Percentiles rank a stretch among this genome's conserved stretches.
Evolutionary conservation across 2,797 vertebrate genomes (phyloP).

Genomic region (Discoglossus pictus): DNA sequence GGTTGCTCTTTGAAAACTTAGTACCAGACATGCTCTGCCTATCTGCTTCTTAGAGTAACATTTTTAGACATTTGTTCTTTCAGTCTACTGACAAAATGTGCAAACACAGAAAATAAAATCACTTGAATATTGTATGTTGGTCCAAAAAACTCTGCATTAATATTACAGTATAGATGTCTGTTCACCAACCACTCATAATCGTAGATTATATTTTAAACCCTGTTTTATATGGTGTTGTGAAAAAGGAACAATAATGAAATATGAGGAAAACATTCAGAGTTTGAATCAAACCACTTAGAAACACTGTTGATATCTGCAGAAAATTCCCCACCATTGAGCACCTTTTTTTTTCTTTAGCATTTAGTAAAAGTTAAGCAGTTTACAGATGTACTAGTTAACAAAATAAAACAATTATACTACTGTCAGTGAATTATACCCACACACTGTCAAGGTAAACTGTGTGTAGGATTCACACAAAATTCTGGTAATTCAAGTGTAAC

Average conservation of each 20-base stretch:
- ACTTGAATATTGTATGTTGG: conserved; percentile 6
- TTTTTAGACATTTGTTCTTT: background rate
- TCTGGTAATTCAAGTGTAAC: conserved; percentile 61
- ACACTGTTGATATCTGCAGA: conserved; percentile 58
- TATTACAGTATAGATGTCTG: background rate
- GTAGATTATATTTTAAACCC: conserved; percentile 20
- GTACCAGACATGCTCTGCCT: too few relatives aligned
- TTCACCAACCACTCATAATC: background rate
- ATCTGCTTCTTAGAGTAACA: too few relatives aligned
- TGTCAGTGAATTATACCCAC: conserved; percentile 65
- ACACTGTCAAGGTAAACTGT: conserved; percentile 66
- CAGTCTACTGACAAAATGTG: too few relatives aligned
- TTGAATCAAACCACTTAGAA: conserved; percentile 61
- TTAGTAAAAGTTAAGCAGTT: conserved; percentile 66
- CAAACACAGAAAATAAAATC: conserved; percentile 27
- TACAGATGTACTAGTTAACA: conserved; percentile 64
- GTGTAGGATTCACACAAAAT: conserved; percentile 38
- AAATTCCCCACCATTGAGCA: conserved; percentile 63
- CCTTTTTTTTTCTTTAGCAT: conserved; percentile 66
- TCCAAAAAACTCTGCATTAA: conserved; percentile 21
- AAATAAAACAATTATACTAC: conserved; percentile 61
- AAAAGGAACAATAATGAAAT: conserved; percentile 42
- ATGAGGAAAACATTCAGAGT: conserved; percentile 41
- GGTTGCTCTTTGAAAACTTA: too few relatives aligned
- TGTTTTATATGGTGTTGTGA: conserved; percentile 32